Evolutionary conservation across 2,113 vertebrate species (phyloP).

Genomic region (Rhynchopsitta pachyrhyncha): DNA sequence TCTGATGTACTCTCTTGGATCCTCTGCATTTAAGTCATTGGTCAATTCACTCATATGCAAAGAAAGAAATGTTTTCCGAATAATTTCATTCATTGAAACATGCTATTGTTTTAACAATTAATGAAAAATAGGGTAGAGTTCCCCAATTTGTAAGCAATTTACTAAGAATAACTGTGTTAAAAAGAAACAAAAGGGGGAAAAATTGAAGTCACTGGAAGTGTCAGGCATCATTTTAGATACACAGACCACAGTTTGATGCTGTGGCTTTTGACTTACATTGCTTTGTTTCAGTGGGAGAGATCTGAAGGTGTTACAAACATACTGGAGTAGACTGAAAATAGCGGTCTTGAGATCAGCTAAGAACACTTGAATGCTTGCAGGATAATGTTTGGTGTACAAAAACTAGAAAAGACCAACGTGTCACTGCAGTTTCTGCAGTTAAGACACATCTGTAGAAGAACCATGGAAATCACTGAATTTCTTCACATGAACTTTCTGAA

Average conservation of each 20-base stretch:
- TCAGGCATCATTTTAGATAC: background rate
- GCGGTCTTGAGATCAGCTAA: background rate
- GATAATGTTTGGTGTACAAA: background rate
- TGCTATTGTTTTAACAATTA: background rate
- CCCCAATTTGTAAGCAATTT: background rate
- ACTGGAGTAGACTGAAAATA: background rate
- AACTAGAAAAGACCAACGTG: background rate
- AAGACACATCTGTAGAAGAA: background rate
- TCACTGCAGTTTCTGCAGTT: background rate
- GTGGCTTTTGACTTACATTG: background rate
- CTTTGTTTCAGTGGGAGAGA: background rate
- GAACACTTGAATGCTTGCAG: background rate
- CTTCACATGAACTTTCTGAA: background rate
- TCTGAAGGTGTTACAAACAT: background rate
- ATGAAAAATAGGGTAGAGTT: background rate
- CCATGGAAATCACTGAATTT: background rate
- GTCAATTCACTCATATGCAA: background rate
- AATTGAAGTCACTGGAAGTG: background rate
- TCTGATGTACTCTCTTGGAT: background rate
- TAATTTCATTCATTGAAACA: background rate
- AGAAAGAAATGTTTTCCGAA: background rate
- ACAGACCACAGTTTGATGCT: background rate
- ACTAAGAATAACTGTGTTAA: background rate
- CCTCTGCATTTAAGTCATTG: background rate
- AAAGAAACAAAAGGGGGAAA: background rate